Evolutionary conservation across 2,888 invertebrate species (phyloP), one percentile per base, ranked within the genome.

Genomic region (Pogonocherus hispidulus): DNA sequence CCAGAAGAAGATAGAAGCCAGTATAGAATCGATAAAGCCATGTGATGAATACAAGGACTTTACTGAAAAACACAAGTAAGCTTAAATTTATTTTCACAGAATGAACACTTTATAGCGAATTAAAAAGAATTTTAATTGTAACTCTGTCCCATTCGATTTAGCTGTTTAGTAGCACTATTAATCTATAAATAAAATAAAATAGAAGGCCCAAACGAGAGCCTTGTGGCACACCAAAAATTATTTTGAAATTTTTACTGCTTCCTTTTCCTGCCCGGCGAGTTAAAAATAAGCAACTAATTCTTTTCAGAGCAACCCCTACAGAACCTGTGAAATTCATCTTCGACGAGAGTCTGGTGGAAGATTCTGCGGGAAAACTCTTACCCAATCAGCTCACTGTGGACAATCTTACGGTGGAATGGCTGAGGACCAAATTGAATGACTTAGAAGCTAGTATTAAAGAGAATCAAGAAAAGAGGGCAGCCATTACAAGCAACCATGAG

Each of bases 301-400:
- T 62, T 81, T 86, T 19, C 85, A 96, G 96, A 87, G 93, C 94
- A 56, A 91, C 93, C 32, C 93, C 94, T 46, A 89, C 93, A 65
- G 91, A 92, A 64, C 93, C 93, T 19, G 87, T 94, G 52, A 89
- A 91, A 72, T 96, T 97, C 82, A 91, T 91, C 60, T 97, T 97
- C 84, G 96, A 97, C 84, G 93, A 94, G 79, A 92, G 92, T 77
- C 88, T 97, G 69, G 93, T 96, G 35, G 94, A 96, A 80, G 95
- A 96, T 79, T 94, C 95, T 60, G 93, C 93, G 57, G 96, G 96
- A 6, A 94, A 94, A 84, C 88, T 96, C 56, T 90, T 92, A 79
- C 93, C 94, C n/a, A 95, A 95, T 86, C 93, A 93, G 81, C 84
- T 98, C 73, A 95, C 96, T 0, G 94, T 97, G 0, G 97, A 98